Conservation (phyloP, 2,797 vertebrate genomes). For the Pangasius sanitwongsei region DNA sequence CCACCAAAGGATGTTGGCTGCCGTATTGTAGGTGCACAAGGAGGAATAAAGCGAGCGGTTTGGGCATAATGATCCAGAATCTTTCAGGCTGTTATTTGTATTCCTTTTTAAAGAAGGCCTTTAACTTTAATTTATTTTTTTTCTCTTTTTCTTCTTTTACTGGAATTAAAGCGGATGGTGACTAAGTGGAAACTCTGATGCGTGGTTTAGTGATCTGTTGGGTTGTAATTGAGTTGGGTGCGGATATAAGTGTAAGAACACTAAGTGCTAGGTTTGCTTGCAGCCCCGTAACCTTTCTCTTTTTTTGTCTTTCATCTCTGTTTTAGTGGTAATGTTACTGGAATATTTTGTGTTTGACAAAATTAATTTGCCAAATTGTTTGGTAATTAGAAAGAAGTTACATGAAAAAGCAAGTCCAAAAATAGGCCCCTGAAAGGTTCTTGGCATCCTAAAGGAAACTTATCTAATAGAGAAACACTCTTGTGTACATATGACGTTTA, state of each 20-base stretch:
- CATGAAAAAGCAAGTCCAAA: background rate
- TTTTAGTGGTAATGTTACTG: background rate
- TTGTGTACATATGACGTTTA: background rate
- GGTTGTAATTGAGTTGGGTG: slow-evolving; percentile 82
- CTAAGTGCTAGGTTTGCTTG: slow-evolving; percentile 73
- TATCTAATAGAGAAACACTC: background rate
- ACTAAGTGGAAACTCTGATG: slow-evolving; percentile 65
- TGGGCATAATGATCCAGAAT: slow-evolving; percentile 33
- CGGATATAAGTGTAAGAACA: slow-evolving; percentile 69
- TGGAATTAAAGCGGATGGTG: slow-evolving; percentile 67
- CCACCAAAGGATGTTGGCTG: slow-evolving; percentile 40
- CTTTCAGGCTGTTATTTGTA: slow-evolving; percentile 30
- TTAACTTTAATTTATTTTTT: slow-evolving; percentile 71
- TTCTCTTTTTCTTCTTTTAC: slow-evolving; percentile 39
- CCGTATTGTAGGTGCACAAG: slow-evolving; percentile 42
- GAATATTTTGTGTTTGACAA: background rate
- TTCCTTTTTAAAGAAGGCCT: slow-evolving; percentile 45
- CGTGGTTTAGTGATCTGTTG: slow-evolving; percentile 72
- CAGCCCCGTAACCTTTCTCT: slow-evolving; percentile 54
- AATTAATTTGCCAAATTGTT: background rate
- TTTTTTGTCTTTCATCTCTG: slow-evolving; percentile 38
- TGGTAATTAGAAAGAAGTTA: background rate
- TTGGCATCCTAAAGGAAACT: background rate
- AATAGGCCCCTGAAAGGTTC: background rate
- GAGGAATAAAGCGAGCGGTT: slow-evolving; percentile 31